A percentile compares a stretch with the other conserved stretches of the same genome.
Conservation (phyloP, 2,797 vertebrate genomes). For the Oophaga sylvatica region DNA sequence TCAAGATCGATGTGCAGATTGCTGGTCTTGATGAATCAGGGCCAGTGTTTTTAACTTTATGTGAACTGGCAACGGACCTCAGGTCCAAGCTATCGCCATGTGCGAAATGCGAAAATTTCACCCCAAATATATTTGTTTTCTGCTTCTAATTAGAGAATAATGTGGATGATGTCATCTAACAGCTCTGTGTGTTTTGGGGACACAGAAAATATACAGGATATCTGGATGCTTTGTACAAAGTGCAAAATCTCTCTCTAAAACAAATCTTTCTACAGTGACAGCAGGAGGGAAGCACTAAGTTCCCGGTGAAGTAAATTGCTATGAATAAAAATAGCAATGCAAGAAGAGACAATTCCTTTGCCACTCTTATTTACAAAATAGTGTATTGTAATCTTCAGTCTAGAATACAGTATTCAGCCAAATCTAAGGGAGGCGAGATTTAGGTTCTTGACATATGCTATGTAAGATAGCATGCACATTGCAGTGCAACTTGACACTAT, state of each 20-base stretch:
- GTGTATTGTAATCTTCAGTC: neutral
- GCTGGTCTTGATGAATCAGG: too few relatives aligned
- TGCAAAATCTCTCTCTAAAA: constrained; percentile 37
- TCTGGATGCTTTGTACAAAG: constrained; percentile 24
- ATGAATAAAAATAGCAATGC: constrained; percentile 57
- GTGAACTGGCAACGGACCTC: neutral
- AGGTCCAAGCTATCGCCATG: neutral
- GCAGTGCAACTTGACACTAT: neutral
- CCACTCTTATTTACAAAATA: constrained; percentile 23
- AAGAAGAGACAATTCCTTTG: constrained; percentile 49
- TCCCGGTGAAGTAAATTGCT: constrained; percentile 54
- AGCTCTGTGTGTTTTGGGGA: neutral
- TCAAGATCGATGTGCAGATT: too few relatives aligned
- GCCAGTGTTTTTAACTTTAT: too few relatives aligned
- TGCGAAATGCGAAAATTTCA: neutral
- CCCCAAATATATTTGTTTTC: neutral
- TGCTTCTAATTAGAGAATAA: neutral
- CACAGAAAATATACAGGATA: constrained; percentile 4
- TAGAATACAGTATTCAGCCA: neutral
- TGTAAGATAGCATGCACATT: neutral
- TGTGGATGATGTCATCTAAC: neutral
- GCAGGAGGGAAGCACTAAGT: constrained; percentile 49
- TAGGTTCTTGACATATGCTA: neutral
- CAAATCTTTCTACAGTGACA: constrained; percentile 45
- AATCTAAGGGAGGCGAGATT: neutral